phyloP scores from a whole-genome alignment of 2,797 vertebrate genomes.

The Cossypha polioptera region DNA sequence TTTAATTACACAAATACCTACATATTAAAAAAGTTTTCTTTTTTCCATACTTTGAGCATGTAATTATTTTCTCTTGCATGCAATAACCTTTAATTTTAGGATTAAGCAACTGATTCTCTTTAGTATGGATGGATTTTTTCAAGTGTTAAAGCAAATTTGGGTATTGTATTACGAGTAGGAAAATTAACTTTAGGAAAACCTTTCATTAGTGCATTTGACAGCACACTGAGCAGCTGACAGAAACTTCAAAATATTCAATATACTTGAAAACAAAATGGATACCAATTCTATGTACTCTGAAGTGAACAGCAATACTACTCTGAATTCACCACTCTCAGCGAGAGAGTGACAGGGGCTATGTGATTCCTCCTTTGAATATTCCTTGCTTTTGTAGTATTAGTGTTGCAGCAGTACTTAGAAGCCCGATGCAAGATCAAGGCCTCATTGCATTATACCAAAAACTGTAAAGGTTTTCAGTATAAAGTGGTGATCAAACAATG shows the following conservation, averaged over 20 bases:
- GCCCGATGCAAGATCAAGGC: neutral
- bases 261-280: conserved; percentile 58
- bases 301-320: neutral
- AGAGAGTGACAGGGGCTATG: neutral
- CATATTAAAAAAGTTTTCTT: conserved; percentile 82
- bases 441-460: neutral
- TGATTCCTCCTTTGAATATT: neutral
- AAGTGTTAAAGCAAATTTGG: conserved; percentile 82
- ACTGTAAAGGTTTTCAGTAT: neutral
- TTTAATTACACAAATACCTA: conserved; percentile 87
- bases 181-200: conserved; percentile 80
- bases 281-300: neutral
- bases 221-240: conserved; percentile 59
- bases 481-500: conserved; percentile 25
- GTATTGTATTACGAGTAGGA: conserved; percentile 75
- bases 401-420: neutral
- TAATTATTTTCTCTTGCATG: conserved; percentile 85
- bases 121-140: conserved; percentile 79
- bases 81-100: conserved; percentile 85
- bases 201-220: conserved; percentile 73
- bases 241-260: conserved; percentile 49
- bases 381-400: neutral
- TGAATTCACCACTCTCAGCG: neutral
- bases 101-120: conserved; percentile 83
- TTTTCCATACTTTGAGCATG: conserved; percentile 82